Base-by-base conservation (phyloP, 23 tunicate genomes). In the Styela clava region DNA sequence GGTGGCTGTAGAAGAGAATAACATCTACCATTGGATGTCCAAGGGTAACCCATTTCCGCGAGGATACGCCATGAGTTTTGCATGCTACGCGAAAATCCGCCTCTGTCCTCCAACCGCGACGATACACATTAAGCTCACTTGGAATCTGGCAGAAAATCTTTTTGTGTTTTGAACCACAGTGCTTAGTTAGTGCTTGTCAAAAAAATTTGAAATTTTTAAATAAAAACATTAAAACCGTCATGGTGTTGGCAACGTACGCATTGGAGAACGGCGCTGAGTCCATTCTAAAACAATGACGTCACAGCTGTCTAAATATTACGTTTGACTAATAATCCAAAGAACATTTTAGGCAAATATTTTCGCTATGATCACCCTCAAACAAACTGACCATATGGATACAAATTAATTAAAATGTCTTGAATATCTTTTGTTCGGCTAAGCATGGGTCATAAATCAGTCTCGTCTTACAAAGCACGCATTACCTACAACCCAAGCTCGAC, bases 41-140 rank as follows among this genome's bases (percentile, higher is more conserved):
- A 28, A 32, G 23, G 77, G 77, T 71, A 28, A 26, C 35, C 23
- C 24, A 71, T 26, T 32, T 71, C 35, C 37, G 34, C 77, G 81
- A 76, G 81, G 81, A 76, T 76, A 76, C 81, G 81, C 62, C 37
- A 36, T 73, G 32, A 56, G 62, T 24, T 76, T 33, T 76, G 81
- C 81, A 76, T 76, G 81, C 33, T 23, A 29, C 64, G 81, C 63
- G 65, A 51, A 76, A 76, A 76, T 76, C 81, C 81, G 77, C 35
- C 29, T 30, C 34, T 71, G 32, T 35, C 35, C 37, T 30, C 34
- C 35, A 71, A 33, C 77, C 77, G 34, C 34, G 34, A 71, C 77
- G 77, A 35, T 71, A 71, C 77, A 21, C 34, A 71, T 27, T 71
- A 71, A 71, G 34, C 34, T 35, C 35, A 71, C 77, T 71, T 71